A percentile compares a stretch with the other conserved stretches of the same genome.
These are phyloP conservation scores for Myiagra hebetior DNA, from an alignment of 2,113 vertebrate species.

Conservation along the genomic window DNA sequence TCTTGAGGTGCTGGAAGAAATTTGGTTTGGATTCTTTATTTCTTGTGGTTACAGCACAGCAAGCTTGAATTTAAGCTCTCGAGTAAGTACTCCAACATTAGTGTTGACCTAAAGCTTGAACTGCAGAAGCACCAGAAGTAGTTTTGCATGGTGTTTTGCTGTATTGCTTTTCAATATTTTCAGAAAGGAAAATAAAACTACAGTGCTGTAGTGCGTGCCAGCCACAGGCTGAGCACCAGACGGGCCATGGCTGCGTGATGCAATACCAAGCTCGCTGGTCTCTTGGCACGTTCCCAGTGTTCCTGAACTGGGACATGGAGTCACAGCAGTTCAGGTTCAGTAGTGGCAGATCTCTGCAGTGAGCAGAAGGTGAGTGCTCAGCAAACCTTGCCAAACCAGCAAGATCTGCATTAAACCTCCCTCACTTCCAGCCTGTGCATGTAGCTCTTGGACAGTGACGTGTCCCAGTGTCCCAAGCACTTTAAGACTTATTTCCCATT, in stretches of 20 bases:
- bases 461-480: neutral
- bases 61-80: neutral
- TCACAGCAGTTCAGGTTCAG: neutral
- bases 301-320: neutral
- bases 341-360: neutral
- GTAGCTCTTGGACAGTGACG: neutral
- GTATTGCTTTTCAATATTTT: neutral
- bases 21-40: neutral
- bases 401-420: neutral
- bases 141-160: neutral
- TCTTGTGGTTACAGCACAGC: neutral
- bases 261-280: neutral
- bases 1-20: neutral
- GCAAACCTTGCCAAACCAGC: neutral
- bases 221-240: neutral
- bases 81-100: neutral
- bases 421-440: neutral
- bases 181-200: neutral
- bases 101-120: neutral
- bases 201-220: neutral
- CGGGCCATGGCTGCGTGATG: neutral
- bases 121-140: neutral
- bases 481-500: neutral
- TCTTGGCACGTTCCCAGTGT: neutral
- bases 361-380: neutral